Conservation (phyloP, 2,888 invertebrate genomes). For the Empis livida region DNA sequence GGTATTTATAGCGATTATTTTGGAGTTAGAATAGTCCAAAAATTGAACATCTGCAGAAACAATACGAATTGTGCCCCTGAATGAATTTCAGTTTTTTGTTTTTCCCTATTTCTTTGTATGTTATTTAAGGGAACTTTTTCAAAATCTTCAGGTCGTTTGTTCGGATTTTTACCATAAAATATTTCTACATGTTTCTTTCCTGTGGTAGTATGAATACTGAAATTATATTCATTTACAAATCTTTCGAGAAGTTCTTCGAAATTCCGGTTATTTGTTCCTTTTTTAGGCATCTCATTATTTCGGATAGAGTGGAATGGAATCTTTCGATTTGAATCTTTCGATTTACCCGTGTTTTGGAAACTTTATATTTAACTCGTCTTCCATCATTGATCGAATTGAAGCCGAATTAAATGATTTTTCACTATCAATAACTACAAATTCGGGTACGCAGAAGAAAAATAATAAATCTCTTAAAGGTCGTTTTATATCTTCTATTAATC, state of each 20-base stretch:
- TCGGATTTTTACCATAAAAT: constrained; percentile 9
- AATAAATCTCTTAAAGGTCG: constrained; percentile 10
- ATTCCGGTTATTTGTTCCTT: constrained; percentile 1
- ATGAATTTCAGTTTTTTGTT: constrained; percentile 9
- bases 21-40: constrained; percentile 2
- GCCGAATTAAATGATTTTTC: constrained; percentile 13
- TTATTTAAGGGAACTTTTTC: constrained; percentile 3
- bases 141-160: constrained; percentile 6
- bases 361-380: constrained; percentile 11
- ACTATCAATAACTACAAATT: constrained; percentile 13
- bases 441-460: constrained; percentile 11
- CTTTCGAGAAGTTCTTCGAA: constrained; percentile 11
- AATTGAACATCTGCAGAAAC: neutral
- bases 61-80: neutral
- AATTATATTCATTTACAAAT: constrained; percentile 11
- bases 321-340: constrained; percentile 11
- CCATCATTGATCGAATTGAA: constrained; percentile 11
- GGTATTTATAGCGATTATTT: neutral
- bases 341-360: constrained; percentile 8
- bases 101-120: constrained; percentile 7
- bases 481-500: constrained; percentile 10
- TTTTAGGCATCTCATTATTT: constrained; percentile 14
- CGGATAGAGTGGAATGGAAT: constrained; percentile 13
- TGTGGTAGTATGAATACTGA: constrained; percentile 10
- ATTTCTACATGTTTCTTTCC: constrained; percentile 10